Percentiles rank a stretch among this genome's conserved stretches.
Conservation (phyloP, 2,113 vertebrate species). For the Eudyptes chrysolophus region DNA sequence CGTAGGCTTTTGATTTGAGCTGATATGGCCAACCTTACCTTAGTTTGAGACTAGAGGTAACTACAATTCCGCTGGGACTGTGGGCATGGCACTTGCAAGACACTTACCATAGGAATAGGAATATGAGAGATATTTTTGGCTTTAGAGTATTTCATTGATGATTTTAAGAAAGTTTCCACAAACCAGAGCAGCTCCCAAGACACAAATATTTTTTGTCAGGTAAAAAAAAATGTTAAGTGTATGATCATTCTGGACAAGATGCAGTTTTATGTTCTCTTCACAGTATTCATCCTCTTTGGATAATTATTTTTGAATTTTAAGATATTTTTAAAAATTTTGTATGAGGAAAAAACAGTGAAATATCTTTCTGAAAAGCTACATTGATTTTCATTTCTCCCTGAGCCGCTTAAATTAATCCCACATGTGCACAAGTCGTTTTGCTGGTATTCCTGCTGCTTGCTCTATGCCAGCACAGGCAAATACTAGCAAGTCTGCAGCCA, state of each 20-base stretch:
- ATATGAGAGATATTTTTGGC: background rate
- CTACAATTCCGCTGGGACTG: background rate
- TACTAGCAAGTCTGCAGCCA: background rate
- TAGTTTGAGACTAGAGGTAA: background rate
- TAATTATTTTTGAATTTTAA: background rate
- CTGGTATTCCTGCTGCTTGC: background rate
- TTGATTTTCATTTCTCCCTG: background rate
- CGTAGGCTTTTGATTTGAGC: background rate
- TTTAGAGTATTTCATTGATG: background rate
- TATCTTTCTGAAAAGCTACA: background rate
- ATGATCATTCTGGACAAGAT: background rate
- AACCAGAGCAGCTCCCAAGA: background rate
- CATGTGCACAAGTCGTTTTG: background rate
- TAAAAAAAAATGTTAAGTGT: background rate
- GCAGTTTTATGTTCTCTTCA: background rate
- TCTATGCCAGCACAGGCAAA: background rate
- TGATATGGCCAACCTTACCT: background rate
- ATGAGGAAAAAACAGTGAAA: background rate
- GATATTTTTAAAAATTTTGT: background rate
- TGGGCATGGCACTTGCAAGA: background rate
- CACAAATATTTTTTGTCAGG: background rate
- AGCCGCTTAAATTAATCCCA: background rate
- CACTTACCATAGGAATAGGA: background rate
- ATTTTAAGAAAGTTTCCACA: background rate
- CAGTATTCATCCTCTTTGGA: background rate